Base-by-base conservation (phyloP, 2,888 invertebrate genomes). In the Corythucha ciliata region DNA sequence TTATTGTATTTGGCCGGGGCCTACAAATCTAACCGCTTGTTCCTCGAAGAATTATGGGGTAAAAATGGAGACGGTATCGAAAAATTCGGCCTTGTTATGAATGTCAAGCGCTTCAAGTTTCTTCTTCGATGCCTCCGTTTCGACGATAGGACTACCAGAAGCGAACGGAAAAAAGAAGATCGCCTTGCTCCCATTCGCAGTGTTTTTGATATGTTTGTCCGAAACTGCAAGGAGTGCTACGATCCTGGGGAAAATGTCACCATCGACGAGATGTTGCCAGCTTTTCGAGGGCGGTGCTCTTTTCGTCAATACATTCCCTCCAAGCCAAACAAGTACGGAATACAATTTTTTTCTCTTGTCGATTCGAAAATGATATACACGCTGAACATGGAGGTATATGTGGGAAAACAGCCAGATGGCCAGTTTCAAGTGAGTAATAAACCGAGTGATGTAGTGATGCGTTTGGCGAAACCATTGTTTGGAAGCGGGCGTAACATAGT, bases 261-360 rank as follows among this genome's bases (percentile, higher is more conserved):
- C 10, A 53, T 60, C 7, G 61, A 64, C 53, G 61, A 63, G 44
- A 58, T 56, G 54, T 33, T 63, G 41, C 50, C 56, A 20, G 54
- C 58, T 18, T 62, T 63, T 42, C 54, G 58, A 51, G 63, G 62
- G 6, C 48, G 59, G 46, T 62, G 59, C 48, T 46, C 44, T 5
- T 62, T 63, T 48, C 52, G 58, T n/a, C 59, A 59, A 40, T 63
- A 60, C 44, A 63, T 63, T 4, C 60, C 63, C 16, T 57, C 54
- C 2, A 65, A 65, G 51, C 63, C 63, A 12, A 57, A 54, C 16
- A 46, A 46, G 21, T 46, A 46, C 24, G 46, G 46, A 3, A 16
- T 46, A 5, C 5, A 46, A 16, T 34, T 46, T 21, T 67, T 65
- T 37, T 29, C 32, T 10, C 10, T 45, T 4, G 45, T 32, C 33